Evolutionary conservation across 2,113 vertebrate genomes (phyloP).

Genomic region (Pomatostomus ruficeps): DNA sequence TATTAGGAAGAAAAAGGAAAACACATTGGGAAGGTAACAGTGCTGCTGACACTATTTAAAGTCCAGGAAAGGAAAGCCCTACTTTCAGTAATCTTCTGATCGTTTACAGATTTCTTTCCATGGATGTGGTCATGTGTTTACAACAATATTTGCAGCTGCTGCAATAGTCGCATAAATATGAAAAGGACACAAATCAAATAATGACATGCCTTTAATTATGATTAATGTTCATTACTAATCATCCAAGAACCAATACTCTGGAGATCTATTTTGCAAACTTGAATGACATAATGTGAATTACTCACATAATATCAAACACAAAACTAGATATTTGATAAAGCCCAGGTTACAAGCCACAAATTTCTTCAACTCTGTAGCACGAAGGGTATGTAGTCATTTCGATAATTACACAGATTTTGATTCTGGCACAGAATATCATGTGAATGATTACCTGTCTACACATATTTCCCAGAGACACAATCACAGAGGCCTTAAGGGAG

Average conservation of each 20-base stretch:
- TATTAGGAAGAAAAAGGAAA: background rate
- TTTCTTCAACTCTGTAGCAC: background rate
- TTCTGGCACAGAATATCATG: background rate
- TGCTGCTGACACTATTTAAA: background rate
- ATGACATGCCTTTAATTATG: background rate
- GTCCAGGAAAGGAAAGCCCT: background rate
- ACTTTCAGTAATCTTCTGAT: background rate
- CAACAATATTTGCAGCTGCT: background rate
- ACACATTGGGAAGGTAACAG: rapidly evolving
- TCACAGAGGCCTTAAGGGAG: background rate
- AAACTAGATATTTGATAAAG: background rate
- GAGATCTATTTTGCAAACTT: background rate
- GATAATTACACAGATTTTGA: background rate
- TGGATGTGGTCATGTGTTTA: background rate
- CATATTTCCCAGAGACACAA: background rate
- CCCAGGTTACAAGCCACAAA: background rate
- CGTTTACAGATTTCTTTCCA: background rate
- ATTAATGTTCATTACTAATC: background rate
- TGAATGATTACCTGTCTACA: background rate
- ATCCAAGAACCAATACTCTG: background rate
- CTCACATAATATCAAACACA: background rate
- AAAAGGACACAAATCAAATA: background rate
- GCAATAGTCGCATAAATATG: background rate
- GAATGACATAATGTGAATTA: background rate
- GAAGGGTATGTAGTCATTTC: background rate